Evolutionary conservation across 2,888 invertebrate genomes (phyloP), one percentile per base, ranked within the genome.

Genomic region (Microchrysa polita): DNA sequence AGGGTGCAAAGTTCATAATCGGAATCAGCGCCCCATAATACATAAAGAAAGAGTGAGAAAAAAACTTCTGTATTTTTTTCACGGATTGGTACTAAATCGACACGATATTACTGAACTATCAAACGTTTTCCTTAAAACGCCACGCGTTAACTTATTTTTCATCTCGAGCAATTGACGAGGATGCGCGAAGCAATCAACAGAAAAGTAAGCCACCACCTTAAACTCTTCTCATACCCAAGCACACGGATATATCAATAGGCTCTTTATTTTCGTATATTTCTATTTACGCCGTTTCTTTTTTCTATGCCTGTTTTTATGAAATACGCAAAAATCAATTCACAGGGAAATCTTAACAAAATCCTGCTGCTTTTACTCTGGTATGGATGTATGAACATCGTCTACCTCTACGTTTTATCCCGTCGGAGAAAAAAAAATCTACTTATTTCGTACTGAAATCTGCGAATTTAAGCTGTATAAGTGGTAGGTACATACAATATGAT

Each of bases 291-390:
- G 16, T 48, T n/a, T n/a, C n/a, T n/a, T n/a, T n/a, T n/a, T n/a
- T n/a, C n/a, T n/a, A n/a, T n/a, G 48, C 48, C 48, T 48, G n/a
- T 48, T 48, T 12, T 34, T 48, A n/a, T 48, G 48, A 48, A 48
- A n/a, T 48, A 48, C 48, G 10, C 48, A n/a, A n/a, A 27, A 59
- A 23, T 59, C 59, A 59, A 59, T 59, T 59, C 59, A 59, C 14
- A 59, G 23, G 23, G 1, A 59, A 59, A 59, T 59, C 59, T 27
- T n/a, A 23, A 23, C 7, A 34, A 34, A 34, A 34, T 2, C 27
- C 27, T 2, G 7, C 27, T 34, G 27, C 27, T 34, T 34, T 34
- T 34, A 34, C n/a, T n/a, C n/a, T n/a, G n/a, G n/a, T n/a, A n/a
- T n/a, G n/a, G n/a, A n/a, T n/a, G n/a, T n/a, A n/a, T n/a, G n/a